Percentiles rank a stretch among this genome's conserved stretches.
These are phyloP conservation scores for Cryptophagus acutangulus DNA, from an alignment of 2,888 invertebrate species.

Conservation along the genomic window DNA sequence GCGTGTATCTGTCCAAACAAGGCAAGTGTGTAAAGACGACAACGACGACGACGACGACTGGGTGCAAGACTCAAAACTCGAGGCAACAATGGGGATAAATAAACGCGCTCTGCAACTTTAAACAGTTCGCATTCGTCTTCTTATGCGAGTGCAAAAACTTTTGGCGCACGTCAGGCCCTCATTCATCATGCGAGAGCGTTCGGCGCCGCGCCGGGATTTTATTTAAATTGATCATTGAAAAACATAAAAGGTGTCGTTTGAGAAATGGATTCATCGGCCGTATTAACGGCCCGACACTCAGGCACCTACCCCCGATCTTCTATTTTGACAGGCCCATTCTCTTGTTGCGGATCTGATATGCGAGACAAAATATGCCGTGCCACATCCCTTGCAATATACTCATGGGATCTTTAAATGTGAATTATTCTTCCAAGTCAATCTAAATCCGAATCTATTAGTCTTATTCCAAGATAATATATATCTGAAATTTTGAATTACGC, in stretches of 20 bases:
- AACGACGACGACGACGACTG: too few relatives aligned
- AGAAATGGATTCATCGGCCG: conserved; percentile 40
- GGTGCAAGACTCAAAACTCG: too few relatives aligned
- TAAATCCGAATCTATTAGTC: too few relatives aligned
- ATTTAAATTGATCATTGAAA: conserved; percentile 45
- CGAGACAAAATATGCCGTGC: background rate
- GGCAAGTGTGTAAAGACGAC: conserved; percentile 4
- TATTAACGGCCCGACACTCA: conserved; percentile 34
- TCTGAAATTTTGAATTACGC: too few relatives aligned
- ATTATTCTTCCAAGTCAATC: too few relatives aligned
- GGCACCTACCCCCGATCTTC: conserved; percentile 26
- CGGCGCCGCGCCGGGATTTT: conserved; percentile 37
- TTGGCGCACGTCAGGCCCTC: conserved; percentile 38
- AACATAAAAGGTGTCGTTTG: conserved; percentile 44
- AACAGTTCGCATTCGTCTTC: conserved; percentile 39
- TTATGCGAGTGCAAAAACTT: conserved; percentile 35
- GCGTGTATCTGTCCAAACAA: conserved; percentile 9
- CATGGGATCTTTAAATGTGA: too few relatives aligned
- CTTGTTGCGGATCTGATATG: too few relatives aligned
- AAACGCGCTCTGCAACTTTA: conserved; percentile 36
- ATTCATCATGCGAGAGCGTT: conserved; percentile 39
- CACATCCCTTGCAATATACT: background rate
- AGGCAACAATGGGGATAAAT: conserved; percentile 39
- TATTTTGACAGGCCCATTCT: too few relatives aligned
- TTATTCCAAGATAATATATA: too few relatives aligned